Evolutionary conservation across 2,888 invertebrate species (phyloP).

Genomic region (Barypeithes pellucidus): DNA sequence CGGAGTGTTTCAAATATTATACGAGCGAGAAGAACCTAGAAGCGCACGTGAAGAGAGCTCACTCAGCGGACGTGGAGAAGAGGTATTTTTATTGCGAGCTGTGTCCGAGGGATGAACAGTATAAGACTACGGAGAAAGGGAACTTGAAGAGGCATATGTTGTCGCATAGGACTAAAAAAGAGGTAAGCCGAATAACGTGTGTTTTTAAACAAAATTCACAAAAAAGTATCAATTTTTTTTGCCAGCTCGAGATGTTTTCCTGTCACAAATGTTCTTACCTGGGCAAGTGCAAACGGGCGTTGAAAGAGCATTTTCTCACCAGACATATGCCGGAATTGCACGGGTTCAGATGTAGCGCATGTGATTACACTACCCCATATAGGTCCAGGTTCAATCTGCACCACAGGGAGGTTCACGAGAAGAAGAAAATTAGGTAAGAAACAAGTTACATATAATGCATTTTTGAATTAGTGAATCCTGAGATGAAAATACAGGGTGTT

Average conservation of each 20-base stretch:
- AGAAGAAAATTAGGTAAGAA: neutral
- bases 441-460: too few relatives aligned
- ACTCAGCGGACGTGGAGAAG: slow-evolving; percentile 5
- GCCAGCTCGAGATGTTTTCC: slow-evolving; percentile 38
- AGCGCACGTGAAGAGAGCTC: slow-evolving; percentile 25
- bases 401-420: slow-evolving; percentile 30
- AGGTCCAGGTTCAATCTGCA: slow-evolving; percentile 33
- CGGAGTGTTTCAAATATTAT: slow-evolving; percentile 22
- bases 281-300: slow-evolving; percentile 26
- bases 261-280: slow-evolving; percentile 43
- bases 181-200: slow-evolving; percentile 18
- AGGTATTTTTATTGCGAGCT: slow-evolving; percentile 40
- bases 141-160: slow-evolving; percentile 39
- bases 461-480: too few relatives aligned
- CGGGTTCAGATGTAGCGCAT: slow-evolving; percentile 24
- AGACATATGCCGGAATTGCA: slow-evolving; percentile 43
- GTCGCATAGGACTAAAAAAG: slow-evolving; percentile 38
- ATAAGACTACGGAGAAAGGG: slow-evolving; percentile 41
- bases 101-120: slow-evolving; percentile 39
- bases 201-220: neutral
- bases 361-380: slow-evolving; percentile 36
- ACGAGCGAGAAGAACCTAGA: slow-evolving; percentile 29
- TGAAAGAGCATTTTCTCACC: slow-evolving; percentile 38
- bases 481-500: too few relatives aligned
- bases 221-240: neutral